Evolutionary conservation across 2,888 invertebrate species (phyloP).

Genomic region (Trissolcus brochymenae): DNA sequence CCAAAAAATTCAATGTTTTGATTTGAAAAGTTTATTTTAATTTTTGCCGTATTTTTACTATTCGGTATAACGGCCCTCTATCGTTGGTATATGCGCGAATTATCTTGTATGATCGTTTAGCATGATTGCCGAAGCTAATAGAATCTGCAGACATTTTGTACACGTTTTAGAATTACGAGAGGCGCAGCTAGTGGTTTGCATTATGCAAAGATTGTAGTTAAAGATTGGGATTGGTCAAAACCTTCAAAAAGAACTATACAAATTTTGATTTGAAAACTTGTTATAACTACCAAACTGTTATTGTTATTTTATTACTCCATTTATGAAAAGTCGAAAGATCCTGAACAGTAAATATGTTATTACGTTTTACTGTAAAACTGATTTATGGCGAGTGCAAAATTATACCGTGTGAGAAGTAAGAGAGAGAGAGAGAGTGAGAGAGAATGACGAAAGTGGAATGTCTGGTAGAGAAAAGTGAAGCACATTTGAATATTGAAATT

Average conservation of each 20-base stretch:
- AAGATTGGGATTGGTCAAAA: too few species aligned
- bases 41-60: too few species aligned
- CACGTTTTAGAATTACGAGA: neutral
- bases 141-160: constrained; percentile 10
- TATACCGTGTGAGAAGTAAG: neutral
- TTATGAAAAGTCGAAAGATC: neutral
- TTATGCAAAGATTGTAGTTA: neutral
- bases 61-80: constrained; percentile 18
- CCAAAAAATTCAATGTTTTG: too few species aligned
- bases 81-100: constrained; percentile 17
- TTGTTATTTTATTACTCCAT: too few species aligned
- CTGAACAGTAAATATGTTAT: too few species aligned
- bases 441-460: constrained; percentile 6
- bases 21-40: too few species aligned
- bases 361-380: too few species aligned
- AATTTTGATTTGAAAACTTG: too few species aligned
- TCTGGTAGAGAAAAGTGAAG: constrained; percentile 10
- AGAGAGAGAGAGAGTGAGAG: neutral
- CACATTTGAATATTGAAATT: constrained; percentile 24
- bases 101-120: constrained; percentile 24
- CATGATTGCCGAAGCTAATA: constrained; percentile 18
- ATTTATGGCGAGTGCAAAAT: too few species aligned
- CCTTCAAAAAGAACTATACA: too few species aligned
- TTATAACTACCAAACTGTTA: too few species aligned
- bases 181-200: constrained; percentile 16